Conservation (phyloP, 2,888 invertebrate species). For the Pyrrhosoma nymphula region DNA sequence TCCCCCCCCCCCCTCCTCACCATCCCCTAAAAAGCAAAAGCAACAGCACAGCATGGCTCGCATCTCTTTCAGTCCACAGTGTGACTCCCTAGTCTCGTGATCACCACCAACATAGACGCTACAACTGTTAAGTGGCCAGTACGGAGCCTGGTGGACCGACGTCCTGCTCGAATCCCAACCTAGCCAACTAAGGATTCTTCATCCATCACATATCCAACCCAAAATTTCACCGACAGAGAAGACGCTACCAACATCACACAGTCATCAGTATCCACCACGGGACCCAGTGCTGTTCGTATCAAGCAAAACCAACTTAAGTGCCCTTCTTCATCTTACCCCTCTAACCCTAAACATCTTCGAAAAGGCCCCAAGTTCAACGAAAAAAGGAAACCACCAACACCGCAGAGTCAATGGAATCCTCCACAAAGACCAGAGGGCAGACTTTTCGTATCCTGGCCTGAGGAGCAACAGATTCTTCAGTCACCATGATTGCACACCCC, state of each 20-base stretch:
- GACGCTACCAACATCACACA: neutral
- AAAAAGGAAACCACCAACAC: no score
- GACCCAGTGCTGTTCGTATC: no score
- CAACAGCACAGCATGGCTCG: conserved; percentile 37
- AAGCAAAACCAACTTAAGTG: no score
- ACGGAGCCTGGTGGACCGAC: neutral
- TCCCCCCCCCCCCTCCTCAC: no score
- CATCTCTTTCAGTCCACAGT: conserved; percentile 27
- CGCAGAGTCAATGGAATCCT: no score
- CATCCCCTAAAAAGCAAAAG: neutral
- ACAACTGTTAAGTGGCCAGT: neutral
- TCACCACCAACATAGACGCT: neutral
- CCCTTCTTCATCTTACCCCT: no score
- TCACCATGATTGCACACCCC: neutral
- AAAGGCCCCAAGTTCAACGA: no score
- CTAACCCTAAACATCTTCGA: no score
- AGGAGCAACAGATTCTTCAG: neutral
- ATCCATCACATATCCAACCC: neutral
- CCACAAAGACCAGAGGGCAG: no score
- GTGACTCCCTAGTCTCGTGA: neutral
- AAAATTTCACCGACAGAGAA: neutral
- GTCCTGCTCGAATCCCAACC: neutral
- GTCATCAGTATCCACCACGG: no score
- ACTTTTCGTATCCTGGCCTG: no score
- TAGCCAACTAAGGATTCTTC: neutral